Conservation (phyloP, 2,797 vertebrate genomes). For the Hypotaenidia philippensis region DNA sequence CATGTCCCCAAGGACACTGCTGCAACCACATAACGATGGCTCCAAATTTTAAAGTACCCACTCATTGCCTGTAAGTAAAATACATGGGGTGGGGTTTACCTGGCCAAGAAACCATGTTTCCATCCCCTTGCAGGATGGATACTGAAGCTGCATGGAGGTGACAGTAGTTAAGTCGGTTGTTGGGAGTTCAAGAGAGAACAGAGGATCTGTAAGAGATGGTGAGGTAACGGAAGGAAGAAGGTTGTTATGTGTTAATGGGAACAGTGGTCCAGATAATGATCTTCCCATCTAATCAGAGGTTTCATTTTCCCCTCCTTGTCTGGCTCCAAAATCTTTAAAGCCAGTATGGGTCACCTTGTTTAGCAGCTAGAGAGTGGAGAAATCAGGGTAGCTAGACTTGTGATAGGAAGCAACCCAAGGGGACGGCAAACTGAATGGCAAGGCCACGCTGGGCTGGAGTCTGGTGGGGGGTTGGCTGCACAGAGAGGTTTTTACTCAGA, state of each 20-base stretch:
- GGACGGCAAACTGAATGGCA: not conserved
- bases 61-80: not conserved
- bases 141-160: not conserved
- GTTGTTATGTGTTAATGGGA: not conserved
- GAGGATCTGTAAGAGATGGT: not conserved
- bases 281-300: not conserved
- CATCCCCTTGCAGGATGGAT: not conserved
- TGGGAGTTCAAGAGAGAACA: not conserved
- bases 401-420: not conserved
- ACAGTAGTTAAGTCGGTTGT: not conserved
- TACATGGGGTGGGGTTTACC: not conserved
- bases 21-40: not conserved
- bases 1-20: not conserved
- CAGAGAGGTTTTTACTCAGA: not conserved
- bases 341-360: conserved; percentile 40
- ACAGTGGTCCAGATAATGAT: conserved; percentile 37
- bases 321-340: conserved; percentile 5
- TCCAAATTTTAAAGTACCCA: not conserved
- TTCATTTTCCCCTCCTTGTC: not conserved
- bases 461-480: not conserved
- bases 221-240: not conserved
- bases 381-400: not conserved
- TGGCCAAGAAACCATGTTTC: not conserved
- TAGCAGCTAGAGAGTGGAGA: not conserved
- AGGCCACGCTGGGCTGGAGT: not conserved